Evolutionary conservation across 2,113 vertebrate genomes (phyloP).

Genomic region (Fregata magnificens): DNA sequence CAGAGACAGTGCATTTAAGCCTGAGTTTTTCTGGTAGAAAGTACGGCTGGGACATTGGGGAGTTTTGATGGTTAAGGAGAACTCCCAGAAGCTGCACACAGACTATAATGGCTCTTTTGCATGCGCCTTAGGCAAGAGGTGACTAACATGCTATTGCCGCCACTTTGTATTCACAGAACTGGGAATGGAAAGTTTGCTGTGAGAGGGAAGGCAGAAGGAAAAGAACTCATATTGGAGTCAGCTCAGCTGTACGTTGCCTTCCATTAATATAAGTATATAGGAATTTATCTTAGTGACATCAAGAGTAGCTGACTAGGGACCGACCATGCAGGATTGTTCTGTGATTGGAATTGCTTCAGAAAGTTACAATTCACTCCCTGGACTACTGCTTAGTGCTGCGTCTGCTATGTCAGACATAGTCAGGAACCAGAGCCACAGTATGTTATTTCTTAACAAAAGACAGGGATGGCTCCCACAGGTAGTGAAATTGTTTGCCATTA

Average conservation of each 20-base stretch:
- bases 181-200: neutral
- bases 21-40: neutral
- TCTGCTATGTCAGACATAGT: neutral
- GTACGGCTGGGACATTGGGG: neutral
- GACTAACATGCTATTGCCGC: accelerated
- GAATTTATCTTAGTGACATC: neutral
- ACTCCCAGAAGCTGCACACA: neutral
- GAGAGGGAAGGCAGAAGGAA: neutral
- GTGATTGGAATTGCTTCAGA: neutral
- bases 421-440: neutral
- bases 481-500: neutral
- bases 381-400: neutral
- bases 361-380: neutral
- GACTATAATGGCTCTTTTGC: neutral
- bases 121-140: neutral
- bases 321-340: neutral
- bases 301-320: neutral
- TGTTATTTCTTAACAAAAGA: neutral
- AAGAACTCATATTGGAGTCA: neutral
- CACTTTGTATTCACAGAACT: neutral
- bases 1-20: neutral
- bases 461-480: neutral
- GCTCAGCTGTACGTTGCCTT: neutral
- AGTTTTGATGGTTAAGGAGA: neutral
- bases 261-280: neutral